A percentile compares a stretch with the other conserved stretches of the same genome.
Evolutionary conservation across 1,140 invertebrate genomes (phyloP).

Genomic region (Liolophura sinensis): DNA sequence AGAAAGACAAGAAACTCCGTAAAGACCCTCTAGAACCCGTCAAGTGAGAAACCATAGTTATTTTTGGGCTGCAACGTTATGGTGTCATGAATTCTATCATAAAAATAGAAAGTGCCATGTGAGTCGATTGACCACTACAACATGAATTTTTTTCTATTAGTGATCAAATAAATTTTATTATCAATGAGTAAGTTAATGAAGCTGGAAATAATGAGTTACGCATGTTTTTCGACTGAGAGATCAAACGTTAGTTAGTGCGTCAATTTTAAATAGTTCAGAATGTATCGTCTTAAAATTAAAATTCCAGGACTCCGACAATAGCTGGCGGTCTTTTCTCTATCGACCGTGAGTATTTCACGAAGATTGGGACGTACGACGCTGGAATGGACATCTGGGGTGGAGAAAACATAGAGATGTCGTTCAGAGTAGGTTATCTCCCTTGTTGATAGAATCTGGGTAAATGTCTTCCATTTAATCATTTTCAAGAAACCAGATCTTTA

Average conservation of each 20-base stretch:
- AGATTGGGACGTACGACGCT: conserved; percentile 71
- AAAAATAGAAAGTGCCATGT: no score
- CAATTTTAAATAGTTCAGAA: no score
- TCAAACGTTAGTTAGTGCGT: conserved; percentile 65
- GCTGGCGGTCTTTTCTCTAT: conserved; percentile 82
- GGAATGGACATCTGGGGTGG: conserved; percentile 83
- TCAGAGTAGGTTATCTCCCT: conserved; percentile 25
- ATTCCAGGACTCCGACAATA: conserved; percentile 83
- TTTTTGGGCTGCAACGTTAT: no score
- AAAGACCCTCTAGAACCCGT: conserved; percentile 66
- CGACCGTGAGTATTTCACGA: conserved; percentile 82
- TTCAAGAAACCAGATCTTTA: no score
- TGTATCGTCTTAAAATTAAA: conserved; percentile 87
- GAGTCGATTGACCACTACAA: conserved; percentile 58
- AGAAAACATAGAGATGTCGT: conserved; percentile 70
- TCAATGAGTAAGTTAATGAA: no score
- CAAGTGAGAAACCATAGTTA: no score
- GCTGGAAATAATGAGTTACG: conserved; percentile 81
- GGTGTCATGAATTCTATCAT: no score
- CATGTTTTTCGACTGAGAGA: conserved; percentile 17
- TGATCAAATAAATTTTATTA: no score
- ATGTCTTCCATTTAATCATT: conserved; percentile 58
- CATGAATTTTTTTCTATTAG: no score
- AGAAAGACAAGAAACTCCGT: conserved; percentile 59
- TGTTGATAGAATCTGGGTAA: no score